Evolutionary conservation across 2,888 invertebrate genomes (phyloP).

Genomic region (Neria commutata): DNA sequence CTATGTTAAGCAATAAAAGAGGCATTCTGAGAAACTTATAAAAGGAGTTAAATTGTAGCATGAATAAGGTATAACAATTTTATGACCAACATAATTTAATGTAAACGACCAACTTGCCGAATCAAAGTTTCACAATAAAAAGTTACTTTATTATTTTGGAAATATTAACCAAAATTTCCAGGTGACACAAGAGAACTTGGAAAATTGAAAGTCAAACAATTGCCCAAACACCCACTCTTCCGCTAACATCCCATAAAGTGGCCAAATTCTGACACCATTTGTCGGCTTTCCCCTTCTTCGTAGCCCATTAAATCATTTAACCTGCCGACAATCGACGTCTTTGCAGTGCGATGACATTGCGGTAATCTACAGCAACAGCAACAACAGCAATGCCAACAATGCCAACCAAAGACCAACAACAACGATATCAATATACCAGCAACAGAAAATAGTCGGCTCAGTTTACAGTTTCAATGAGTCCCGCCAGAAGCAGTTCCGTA

Average conservation of each 20-base stretch:
- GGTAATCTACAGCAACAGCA: slow-evolving; percentile 39
- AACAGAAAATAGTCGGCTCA: slow-evolving; percentile 36
- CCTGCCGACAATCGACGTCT: neutral
- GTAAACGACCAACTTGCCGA: too few relatives aligned
- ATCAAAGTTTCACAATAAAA: too few relatives aligned
- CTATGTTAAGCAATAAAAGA: too few relatives aligned
- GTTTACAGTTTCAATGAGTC: slow-evolving; percentile 28
- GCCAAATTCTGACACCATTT: neutral
- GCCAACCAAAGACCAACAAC: too few relatives aligned
- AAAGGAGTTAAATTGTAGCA: too few relatives aligned
- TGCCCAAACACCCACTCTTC: neutral
- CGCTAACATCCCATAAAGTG: neutral
- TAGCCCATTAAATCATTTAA: slow-evolving; percentile 2
- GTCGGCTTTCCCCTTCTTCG: slow-evolving; percentile 2
- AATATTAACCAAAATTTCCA: too few relatives aligned
- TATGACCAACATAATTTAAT: too few relatives aligned
- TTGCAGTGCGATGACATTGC: slow-evolving; percentile 35
- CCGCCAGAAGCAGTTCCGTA: neutral
- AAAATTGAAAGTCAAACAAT: neutral
- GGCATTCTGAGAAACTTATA: too few relatives aligned
- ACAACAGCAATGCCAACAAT: slow-evolving; percentile 9
- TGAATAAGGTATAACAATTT: too few relatives aligned
- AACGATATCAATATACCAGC: slow-evolving; percentile 22
- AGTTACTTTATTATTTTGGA: too few relatives aligned
- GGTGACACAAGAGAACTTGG: too few relatives aligned